Percentiles rank a stretch among this genome's conserved stretches.
Evolutionary conservation across 1,140 invertebrate species (phyloP).

Genomic region (Trichonephila clavipes): DNA sequence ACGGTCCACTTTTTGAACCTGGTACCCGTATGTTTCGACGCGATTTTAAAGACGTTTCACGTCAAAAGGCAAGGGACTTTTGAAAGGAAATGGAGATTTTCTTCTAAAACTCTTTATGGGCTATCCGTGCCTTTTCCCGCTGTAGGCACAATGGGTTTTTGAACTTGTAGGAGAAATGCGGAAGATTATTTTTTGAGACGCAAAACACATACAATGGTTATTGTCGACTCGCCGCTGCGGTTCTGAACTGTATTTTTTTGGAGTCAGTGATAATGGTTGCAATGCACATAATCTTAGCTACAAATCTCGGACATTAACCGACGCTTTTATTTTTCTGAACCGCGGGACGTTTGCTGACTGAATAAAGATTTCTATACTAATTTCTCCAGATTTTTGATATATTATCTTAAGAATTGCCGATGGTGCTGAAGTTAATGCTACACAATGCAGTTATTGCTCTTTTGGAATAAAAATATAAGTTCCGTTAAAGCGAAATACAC

Average conservation of each 20-base stretch:
- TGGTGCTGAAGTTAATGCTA: no score
- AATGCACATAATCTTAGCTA: no score
- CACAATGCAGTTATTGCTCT: no score
- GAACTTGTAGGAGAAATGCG: neutral
- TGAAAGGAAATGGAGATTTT: constrained; percentile 39
- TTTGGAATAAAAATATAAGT: no score
- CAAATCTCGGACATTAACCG: neutral
- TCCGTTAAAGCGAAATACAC: no score
- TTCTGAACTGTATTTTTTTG: neutral
- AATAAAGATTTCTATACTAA: no score
- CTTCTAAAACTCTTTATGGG: constrained; percentile 18
- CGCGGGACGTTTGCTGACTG: no score
- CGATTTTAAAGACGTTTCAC: no score
- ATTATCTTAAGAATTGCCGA: no score
- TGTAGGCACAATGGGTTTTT: neutral
- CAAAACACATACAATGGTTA: neutral
- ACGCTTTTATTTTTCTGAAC: neutral
- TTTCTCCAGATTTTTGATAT: no score
- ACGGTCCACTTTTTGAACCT: no score
- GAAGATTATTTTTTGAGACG: constrained; percentile 7
- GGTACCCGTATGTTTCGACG: no score
- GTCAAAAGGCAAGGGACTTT: constrained; percentile 26
- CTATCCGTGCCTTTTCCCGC: neutral
- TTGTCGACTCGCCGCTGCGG: neutral
- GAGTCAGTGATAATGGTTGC: neutral